phyloP scores from a whole-genome alignment of 2,797 vertebrate genomes.

The Ibycter americanus region DNA sequence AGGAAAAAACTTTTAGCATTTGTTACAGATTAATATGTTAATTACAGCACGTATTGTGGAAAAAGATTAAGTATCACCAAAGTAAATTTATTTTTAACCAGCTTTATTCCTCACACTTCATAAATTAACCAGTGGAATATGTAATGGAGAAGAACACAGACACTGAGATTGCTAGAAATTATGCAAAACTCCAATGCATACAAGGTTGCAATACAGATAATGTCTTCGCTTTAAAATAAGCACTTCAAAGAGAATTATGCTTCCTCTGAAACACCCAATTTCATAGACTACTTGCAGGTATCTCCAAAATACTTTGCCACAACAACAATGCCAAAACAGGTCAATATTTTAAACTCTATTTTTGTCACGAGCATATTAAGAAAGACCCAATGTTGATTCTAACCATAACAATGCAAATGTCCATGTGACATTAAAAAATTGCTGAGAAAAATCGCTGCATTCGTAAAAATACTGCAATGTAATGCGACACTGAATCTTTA shows the following conservation, averaged over 20 bases:
- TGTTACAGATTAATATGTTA: constrained; percentile 73
- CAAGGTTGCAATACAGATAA: constrained; percentile 31
- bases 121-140: constrained; percentile 65
- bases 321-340: background rate
- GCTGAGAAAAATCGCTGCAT: background rate
- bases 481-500: background rate
- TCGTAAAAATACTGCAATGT: background rate
- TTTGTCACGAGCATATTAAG: background rate
- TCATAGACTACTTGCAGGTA: background rate
- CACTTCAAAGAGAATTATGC: constrained; percentile 34
- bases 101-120: constrained; percentile 63
- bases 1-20: constrained; percentile 61
- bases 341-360: background rate
- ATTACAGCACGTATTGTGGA: constrained; percentile 54
- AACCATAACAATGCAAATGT: background rate
- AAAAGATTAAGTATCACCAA: constrained; percentile 70
- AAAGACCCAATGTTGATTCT: background rate
- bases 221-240: background rate
- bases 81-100: constrained; percentile 73
- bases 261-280: background rate
- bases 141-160: constrained; percentile 34
- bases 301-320: background rate
- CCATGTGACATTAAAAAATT: background rate
- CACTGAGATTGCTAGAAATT: constrained; percentile 39
- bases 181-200: constrained; percentile 49